Evolutionary conservation across 2,113 vertebrate genomes (phyloP), one percentile per base, ranked within the genome.

Genomic region (Castor canadensis): DNA sequence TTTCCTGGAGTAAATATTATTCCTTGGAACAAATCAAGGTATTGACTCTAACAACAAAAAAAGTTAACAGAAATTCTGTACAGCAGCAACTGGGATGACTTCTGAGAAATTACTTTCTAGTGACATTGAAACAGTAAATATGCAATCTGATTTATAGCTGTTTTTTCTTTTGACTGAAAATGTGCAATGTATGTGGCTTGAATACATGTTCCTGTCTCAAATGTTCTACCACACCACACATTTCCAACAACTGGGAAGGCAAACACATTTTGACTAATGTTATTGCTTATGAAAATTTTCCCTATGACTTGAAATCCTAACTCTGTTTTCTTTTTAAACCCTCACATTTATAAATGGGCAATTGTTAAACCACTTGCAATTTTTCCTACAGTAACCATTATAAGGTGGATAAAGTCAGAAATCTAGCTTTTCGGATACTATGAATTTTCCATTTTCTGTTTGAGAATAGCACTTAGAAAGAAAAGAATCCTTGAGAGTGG

Each of bases 51-150:
- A 96, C 35, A 87, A 79, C 91, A 95, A 96, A 80, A 76, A 98
- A 92, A 47, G 49, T 91, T 82, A 94, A 95, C 35, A 83, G 80
- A 85, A 72, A 95, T 77, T 89, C 69, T 96, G 88, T 91, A 79
- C 30, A 94, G 58, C 77, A 98, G 49, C 24, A 94, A 95, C 49
- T 82, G 96, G 91, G 67, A 96, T 79, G 87, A 40, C 60, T 30
- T 97, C 94, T 98, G 97, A 93, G 95, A 98, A 98, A 94, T 52
- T 97, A 92, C 96, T 93, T 98, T 98, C 96, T 93, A 96, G 67
- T 96, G 81, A 81, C 96, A 90, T 91, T 97, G 81, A 81, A 95
- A 69, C 86, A 81, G 92, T 97, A 93, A 91, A 96, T 79, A 96
- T 91, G 77, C 95, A 94, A 17, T 62, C 72, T 97, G 71, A 97